phyloP scores from a whole-genome alignment of 92 coral and sea anemone species.

The Desmophyllum pertusum region DNA sequence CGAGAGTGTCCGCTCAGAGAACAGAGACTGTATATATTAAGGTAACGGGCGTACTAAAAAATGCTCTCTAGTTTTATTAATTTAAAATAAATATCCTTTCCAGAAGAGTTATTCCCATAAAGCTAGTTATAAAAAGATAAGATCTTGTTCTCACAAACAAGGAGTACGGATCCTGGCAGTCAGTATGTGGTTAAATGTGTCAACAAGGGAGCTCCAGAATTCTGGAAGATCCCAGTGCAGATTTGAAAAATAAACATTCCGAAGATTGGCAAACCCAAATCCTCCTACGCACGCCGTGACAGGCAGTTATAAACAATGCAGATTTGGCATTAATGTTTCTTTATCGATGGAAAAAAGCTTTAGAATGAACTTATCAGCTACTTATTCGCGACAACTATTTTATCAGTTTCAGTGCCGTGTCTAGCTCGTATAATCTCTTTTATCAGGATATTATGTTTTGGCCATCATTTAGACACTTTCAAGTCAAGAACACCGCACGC shows the following conservation, averaged over 20 bases:
- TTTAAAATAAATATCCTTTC: background rate
- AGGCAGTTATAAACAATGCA: background rate
- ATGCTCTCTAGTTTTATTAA: background rate
- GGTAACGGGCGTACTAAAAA: background rate
- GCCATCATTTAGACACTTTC: background rate
- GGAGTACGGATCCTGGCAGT: background rate
- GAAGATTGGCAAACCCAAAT: background rate
- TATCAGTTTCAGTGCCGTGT: slow-evolving; percentile 28
- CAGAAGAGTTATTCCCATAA: background rate
- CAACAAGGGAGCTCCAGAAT: background rate
- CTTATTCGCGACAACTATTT: slow-evolving; percentile 23
- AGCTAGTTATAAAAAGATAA: slow-evolving; percentile 17
- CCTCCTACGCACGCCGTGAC: background rate
- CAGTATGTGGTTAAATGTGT: slow-evolving; percentile 5
- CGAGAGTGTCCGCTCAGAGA: too few species aligned
- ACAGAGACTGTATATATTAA: too few species aligned
- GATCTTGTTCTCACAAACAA: slow-evolving; percentile 41
- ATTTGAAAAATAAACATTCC: background rate
- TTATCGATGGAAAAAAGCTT: slow-evolving; percentile 9
- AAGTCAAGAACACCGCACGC: slow-evolving; percentile 16
- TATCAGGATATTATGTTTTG: slow-evolving; percentile 6
- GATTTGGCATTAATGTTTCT: background rate
- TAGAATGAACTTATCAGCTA: slow-evolving; percentile 11
- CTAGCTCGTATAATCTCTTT: slow-evolving; percentile 8
- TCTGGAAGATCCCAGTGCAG: slow-evolving; percentile 6